Evolutionary conservation across 2,888 invertebrate genomes (phyloP).

Genomic region (Spialia ferax): DNA sequence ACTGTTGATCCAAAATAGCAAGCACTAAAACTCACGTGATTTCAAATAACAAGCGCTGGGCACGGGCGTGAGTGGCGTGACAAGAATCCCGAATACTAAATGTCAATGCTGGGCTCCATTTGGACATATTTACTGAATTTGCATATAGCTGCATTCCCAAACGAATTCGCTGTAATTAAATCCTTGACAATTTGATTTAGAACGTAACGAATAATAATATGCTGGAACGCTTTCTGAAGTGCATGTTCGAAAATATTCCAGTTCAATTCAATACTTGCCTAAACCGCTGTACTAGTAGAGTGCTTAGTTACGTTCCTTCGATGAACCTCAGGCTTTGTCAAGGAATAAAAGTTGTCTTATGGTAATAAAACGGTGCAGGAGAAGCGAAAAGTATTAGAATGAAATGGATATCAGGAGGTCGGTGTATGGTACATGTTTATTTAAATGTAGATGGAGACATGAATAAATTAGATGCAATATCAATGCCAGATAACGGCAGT

Average conservation of each 20-base stretch:
- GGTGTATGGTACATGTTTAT: constrained; percentile 72
- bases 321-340: constrained; percentile 48
- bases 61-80: constrained; percentile 52
- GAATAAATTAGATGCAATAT: constrained; percentile 84
- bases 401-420: constrained; percentile 59
- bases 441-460: constrained; percentile 68
- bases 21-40: constrained; percentile 10
- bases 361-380: constrained; percentile 57
- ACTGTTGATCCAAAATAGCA: background rate
- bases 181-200: constrained; percentile 14
- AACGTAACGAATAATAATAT: constrained; percentile 22
- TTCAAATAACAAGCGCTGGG: constrained; percentile 55
- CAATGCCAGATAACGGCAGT: constrained; percentile 84
- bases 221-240: constrained; percentile 40
- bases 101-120: constrained; percentile 64
- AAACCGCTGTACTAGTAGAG: constrained; percentile 52
- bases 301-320: constrained; percentile 51
- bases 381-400: constrained; percentile 56
- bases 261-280: constrained; percentile 49
- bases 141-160: constrained; percentile 49
- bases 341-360: constrained; percentile 60
- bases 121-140: constrained; percentile 46
- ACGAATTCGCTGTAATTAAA: constrained; percentile 31
- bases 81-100: constrained; percentile 61
- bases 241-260: constrained; percentile 50